Evolutionary conservation across 92 coral and sea anemone genomes (phyloP).

Genomic region (Palythoa grandis): DNA sequence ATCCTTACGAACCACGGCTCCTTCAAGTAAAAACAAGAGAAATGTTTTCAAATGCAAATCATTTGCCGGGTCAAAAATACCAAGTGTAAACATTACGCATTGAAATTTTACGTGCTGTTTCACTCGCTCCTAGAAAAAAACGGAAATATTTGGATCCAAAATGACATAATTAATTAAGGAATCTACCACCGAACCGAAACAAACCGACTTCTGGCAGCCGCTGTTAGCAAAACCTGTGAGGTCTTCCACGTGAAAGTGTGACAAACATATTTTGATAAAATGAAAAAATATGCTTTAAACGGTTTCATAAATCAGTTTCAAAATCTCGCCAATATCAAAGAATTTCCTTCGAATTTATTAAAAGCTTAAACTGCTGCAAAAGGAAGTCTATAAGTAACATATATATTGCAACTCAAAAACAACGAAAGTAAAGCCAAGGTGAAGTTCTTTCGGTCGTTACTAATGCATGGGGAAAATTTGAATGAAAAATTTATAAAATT

Average conservation of each 20-base stretch:
- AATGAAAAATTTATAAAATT: neutral
- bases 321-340: neutral
- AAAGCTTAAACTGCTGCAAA: neutral
- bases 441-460: neutral
- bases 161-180: neutral
- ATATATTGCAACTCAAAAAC: neutral
- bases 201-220: neutral
- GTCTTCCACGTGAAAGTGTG: neutral
- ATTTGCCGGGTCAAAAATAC: neutral
- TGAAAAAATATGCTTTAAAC: neutral
- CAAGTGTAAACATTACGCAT: neutral
- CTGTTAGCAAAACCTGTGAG: neutral
- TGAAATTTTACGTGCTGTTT: neutral
- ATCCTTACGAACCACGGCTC: neutral
- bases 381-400: neutral
- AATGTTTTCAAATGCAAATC: conserved; percentile 21
- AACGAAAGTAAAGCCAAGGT: neutral
- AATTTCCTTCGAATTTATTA: too few relatives aligned
- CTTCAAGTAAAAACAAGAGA: too few relatives aligned
- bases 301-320: neutral
- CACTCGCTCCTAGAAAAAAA: neutral
- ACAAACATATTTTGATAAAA: neutral
- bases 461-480: neutral
- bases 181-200: neutral
- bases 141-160: too few relatives aligned